Conservation (phyloP, 2,888 invertebrate genomes). For the Lasius platythorax region DNA sequence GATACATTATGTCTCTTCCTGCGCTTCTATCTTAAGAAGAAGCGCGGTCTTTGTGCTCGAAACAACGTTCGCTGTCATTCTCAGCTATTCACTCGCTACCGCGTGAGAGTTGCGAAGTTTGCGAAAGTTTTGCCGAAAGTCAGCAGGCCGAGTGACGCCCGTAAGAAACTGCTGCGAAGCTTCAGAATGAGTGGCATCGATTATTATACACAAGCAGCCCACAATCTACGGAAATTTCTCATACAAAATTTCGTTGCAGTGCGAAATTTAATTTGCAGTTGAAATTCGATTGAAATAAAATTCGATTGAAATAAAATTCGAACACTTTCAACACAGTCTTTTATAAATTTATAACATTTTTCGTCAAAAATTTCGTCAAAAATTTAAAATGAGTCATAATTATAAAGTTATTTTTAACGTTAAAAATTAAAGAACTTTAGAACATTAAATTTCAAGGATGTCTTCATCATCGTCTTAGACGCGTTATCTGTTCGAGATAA, state of each 20-base stretch:
- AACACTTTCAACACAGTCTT: background rate
- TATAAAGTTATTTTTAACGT: background rate
- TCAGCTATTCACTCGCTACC: slow-evolving; percentile 67
- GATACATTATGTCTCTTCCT: slow-evolving; percentile 59
- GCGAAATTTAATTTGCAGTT: background rate
- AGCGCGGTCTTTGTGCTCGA: slow-evolving; percentile 72
- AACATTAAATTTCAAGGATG: slow-evolving; percentile 66
- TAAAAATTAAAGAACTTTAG: slow-evolving; percentile 36
- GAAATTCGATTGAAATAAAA: slow-evolving; percentile 2
- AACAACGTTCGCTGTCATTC: slow-evolving; percentile 72
- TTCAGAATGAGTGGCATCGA: slow-evolving; percentile 45
- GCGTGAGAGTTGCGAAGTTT: slow-evolving; percentile 65
- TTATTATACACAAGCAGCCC: slow-evolving; percentile 43
- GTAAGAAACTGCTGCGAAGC: slow-evolving; percentile 57
- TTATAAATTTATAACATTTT: background rate
- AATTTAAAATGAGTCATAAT: background rate
- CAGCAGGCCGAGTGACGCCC: slow-evolving; percentile 63
- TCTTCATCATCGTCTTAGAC: slow-evolving; percentile 26
- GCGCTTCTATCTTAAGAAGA: slow-evolving; percentile 61
- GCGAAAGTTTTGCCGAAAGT: slow-evolving; percentile 69
- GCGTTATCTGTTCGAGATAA: slow-evolving; percentile 22
- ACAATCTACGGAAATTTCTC: slow-evolving; percentile 36
- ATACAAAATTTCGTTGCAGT: background rate
- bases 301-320: slow-evolving; percentile 6
- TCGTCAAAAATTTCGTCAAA: background rate